Evolutionary conservation across 1,140 invertebrate species (phyloP), one percentile per base, ranked within the genome.

Genomic region (Scaptomyza pallida): DNA sequence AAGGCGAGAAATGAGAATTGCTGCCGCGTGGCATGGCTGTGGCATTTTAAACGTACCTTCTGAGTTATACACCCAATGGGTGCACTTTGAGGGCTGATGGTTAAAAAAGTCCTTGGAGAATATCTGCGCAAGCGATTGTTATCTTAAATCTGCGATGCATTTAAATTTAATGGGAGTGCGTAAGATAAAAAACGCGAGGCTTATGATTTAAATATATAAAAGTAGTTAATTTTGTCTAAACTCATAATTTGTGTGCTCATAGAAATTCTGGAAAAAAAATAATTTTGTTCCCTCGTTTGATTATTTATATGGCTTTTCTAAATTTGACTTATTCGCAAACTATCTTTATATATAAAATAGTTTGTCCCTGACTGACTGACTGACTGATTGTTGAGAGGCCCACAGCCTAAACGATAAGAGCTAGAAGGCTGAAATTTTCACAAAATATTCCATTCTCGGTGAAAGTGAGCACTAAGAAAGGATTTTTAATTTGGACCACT

Each of bases 21-120:
- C 3, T n/a, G 33, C 33, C 1, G n/a, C 12, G 33, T n/a, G n/a
- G 30, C 5, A 30, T 47, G 19, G 33, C 30, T 52, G 26, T 68
- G 64, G 64, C 64, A 61, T 30, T 47, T 68, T 45, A 60, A 61
- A 51, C 64, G 47, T 37, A 45, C 26, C 56, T 45, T 19, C 35
- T 17, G 35, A 35, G 30, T 41, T 43, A 10, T 62, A 19, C 54
- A 21, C 5, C 33, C 23, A 19, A 26, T 12, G 51, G 17, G 17
- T 23, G 47, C 30, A 45, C 57, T 54, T 68, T 68, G 57, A 44
- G 47, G 48, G 33, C 41, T n/a, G 35, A 40, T 62, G 41, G 48
- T 17, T n/a, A 54, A 62, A 69, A 10, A 30, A 35, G 12, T 10
- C 30, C 30, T 26, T 17, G 16, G 17, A 35, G 48, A 68, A 69